A percentile compares a stretch with the other conserved stretches of the same genome.
These are phyloP conservation scores for Papilio polytes DNA, from an alignment of 1,140 invertebrate species.

Conservation along the genomic window DNA sequence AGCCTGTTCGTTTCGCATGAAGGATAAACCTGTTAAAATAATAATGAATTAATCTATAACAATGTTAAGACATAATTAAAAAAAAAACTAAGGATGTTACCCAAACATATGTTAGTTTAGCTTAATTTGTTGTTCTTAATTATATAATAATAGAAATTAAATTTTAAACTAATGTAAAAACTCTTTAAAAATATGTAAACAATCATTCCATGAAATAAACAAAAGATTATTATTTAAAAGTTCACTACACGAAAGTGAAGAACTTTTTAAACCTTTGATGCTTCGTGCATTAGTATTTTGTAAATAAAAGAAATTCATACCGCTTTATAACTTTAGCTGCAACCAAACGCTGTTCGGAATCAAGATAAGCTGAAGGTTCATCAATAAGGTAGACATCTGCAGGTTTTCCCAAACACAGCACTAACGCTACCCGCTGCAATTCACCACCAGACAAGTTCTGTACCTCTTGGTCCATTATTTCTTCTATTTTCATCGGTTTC, in stretches of 20 bases:
- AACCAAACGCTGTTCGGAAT: conserved; percentile 99
- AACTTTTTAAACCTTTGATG: too few relatives aligned
- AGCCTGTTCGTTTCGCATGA: conserved; percentile 99
- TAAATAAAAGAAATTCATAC: conserved; percentile 77
- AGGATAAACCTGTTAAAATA: conserved; percentile 93
- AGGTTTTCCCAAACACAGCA: conserved; percentile 98
- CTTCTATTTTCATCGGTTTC: conserved; percentile 99
- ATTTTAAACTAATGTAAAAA: too few relatives aligned
- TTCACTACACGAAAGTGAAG: too few relatives aligned
- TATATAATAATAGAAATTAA: too few relatives aligned
- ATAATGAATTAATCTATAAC: conserved; percentile 1
- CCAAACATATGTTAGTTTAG: too few relatives aligned
- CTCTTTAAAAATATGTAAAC: too few relatives aligned
- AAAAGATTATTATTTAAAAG: too few relatives aligned
- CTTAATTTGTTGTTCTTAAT: too few relatives aligned
- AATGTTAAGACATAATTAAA: not conserved
- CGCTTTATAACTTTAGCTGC: conserved; percentile 99
- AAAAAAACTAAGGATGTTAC: too few relatives aligned
- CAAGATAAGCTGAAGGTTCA: conserved; percentile 99
- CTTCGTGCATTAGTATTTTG: too few relatives aligned
- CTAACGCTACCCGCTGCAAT: conserved; percentile 98
- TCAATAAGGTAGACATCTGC: conserved; percentile 99
- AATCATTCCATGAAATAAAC: too few relatives aligned
- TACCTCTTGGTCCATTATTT: conserved; percentile 99
- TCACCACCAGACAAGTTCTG: conserved; percentile 99